phyloP scores from a whole-genome alignment of 2,113 vertebrate genomes.

The Lepus timidus region DNA sequence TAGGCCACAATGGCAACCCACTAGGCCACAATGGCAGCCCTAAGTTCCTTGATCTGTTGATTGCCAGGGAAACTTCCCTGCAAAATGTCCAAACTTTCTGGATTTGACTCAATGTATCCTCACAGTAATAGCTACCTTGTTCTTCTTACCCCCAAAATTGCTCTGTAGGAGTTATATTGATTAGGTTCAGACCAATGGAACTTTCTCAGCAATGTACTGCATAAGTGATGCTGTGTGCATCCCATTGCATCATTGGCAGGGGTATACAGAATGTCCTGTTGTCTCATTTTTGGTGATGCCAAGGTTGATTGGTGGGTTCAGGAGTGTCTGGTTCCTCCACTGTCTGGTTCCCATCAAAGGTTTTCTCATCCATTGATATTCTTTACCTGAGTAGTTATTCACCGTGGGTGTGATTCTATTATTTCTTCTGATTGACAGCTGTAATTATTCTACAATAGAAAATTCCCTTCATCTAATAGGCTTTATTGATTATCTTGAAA shows the following conservation, averaged over 20 bases:
- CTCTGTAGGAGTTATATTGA: conserved; percentile 5
- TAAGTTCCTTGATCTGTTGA: background rate
- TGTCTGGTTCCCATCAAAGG: background rate
- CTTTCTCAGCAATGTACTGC: background rate
- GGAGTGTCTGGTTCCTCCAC: background rate
- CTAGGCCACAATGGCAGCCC: too few species aligned
- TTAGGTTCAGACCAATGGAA: background rate
- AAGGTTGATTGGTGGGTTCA: background rate
- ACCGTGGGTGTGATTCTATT: background rate
- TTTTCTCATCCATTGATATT: conserved; percentile 7
- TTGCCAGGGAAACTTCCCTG: background rate
- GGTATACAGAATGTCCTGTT: background rate
- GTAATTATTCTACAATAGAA: background rate
- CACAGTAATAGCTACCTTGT: background rate
- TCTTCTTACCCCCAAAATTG: background rate
- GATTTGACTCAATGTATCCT: background rate
- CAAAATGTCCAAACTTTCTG: background rate
- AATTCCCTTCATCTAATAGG: background rate
- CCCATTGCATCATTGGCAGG: background rate
- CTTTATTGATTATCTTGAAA: background rate
- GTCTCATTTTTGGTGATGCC: background rate
- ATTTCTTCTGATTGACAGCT: background rate
- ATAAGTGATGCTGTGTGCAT: background rate
- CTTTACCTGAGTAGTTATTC: background rate
- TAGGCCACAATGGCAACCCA: too few species aligned